phyloP scores from a whole-genome alignment of 2,797 vertebrate genomes.

The Oreortyx pictus region DNA sequence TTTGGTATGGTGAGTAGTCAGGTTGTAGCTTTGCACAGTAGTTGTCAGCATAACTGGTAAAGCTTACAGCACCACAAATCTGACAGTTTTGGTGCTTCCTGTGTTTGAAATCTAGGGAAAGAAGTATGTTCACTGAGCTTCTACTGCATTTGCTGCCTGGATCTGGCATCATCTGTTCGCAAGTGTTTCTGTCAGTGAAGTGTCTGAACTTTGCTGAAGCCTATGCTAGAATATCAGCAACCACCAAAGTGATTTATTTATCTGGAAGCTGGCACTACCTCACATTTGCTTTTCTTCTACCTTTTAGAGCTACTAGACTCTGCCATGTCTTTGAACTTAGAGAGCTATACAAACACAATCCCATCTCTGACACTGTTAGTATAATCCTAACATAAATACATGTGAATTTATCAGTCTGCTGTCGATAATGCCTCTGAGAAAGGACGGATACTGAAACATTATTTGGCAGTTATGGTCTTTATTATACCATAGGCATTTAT shows the following conservation, averaged over 20 bases:
- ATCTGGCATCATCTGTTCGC: background rate
- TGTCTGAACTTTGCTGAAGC: background rate
- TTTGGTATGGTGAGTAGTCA: background rate
- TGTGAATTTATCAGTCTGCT: background rate
- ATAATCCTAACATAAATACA: background rate
- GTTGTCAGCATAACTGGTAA: background rate
- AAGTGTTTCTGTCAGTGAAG: background rate
- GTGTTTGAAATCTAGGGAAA: background rate
- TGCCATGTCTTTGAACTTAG: background rate
- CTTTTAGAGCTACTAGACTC: background rate
- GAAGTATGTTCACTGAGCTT: background rate
- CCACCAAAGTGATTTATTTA: background rate
- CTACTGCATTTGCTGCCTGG: background rate
- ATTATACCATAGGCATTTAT: background rate
- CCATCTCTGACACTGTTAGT: background rate
- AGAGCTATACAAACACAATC: background rate
- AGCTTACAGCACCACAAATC: background rate
- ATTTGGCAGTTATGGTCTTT: background rate
- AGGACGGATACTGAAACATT: background rate
- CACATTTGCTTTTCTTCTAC: background rate
- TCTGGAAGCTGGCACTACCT: background rate
- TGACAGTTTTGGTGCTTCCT: background rate
- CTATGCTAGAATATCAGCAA: background rate
- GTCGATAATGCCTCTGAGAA: background rate
- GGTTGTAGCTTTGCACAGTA: rapidly evolving